Conservation (phyloP, 2,113 vertebrate species). For the Aplodontia rufa region DNA sequence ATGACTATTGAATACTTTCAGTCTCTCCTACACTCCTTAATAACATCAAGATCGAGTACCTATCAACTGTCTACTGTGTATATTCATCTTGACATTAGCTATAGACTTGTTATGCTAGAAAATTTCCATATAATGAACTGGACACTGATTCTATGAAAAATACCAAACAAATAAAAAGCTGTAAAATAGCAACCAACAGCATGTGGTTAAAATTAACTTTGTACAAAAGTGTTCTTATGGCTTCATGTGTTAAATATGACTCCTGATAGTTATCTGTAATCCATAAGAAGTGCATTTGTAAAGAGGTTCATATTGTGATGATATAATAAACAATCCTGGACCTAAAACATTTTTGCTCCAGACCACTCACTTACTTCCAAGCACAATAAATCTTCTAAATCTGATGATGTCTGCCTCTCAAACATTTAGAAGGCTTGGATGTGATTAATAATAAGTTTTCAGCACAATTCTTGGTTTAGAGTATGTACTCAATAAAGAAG, state of each 20-base stretch:
- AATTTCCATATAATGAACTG: neutral
- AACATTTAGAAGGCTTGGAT: neutral
- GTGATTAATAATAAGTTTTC: neutral
- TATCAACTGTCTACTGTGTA: neutral
- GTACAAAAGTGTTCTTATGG: neutral
- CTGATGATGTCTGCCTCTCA: neutral
- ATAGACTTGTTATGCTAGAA: neutral
- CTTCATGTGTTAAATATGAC: neutral
- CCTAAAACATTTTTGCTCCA: neutral
- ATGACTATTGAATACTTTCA: neutral
- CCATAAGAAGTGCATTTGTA: neutral
- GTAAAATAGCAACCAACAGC: neutral
- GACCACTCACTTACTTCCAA: conserved; percentile 4
- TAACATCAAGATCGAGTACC: neutral
- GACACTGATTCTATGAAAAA: neutral
- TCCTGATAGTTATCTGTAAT: neutral
- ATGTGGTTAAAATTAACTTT: neutral
- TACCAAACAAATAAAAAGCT: neutral
- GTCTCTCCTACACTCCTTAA: conserved; percentile 14
- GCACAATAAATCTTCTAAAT: neutral
- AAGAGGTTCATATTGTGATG: neutral
- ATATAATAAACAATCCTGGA: neutral
- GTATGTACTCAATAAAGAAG: neutral
- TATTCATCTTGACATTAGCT: neutral
- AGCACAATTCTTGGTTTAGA: neutral